Evolutionary conservation across 2,888 invertebrate species (phyloP).

Genomic region (Sarcophaga rosellei): DNA sequence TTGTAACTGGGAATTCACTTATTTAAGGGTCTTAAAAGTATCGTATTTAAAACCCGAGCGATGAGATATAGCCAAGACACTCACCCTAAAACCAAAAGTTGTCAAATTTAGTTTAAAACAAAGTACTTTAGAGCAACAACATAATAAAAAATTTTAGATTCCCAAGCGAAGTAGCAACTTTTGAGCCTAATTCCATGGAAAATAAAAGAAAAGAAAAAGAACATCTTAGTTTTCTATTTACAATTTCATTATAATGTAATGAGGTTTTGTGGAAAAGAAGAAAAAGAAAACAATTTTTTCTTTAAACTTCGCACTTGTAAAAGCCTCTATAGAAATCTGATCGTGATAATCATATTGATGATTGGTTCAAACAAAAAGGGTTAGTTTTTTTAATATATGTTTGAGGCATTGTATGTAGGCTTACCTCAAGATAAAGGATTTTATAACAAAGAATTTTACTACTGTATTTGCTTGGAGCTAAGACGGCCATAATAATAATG

Average conservation of each 20-base stretch:
- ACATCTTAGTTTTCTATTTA: conserved; percentile 15
- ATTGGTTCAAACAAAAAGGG: conserved; percentile 21
- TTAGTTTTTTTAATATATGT: not conserved
- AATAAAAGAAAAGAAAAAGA: not conserved
- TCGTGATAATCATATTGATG: conserved; percentile 46
- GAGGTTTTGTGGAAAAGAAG: not conserved
- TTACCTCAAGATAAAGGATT: conserved; percentile 36
- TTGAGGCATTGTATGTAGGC: not conserved
- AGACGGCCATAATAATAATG: not conserved
- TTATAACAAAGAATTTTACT: conserved; percentile 40
- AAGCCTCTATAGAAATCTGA: conserved; percentile 15
- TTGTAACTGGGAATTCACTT: no score
- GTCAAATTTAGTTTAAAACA: no score
- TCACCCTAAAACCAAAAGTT: no score
- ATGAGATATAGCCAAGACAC: no score
- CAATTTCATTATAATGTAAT: conserved; percentile 43
- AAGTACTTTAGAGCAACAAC: no score
- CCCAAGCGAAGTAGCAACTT: no score
- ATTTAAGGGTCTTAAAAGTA: no score
- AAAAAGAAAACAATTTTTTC: no score
- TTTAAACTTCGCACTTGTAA: no score
- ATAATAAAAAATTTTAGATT: no score
- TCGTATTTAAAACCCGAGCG: no score
- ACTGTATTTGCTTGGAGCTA: conserved; percentile 18
- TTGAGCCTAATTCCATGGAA: not conserved